Percentiles rank a stretch among this genome's conserved stretches.
These are phyloP conservation scores for Heteromormyrus szaboi DNA, from an alignment of 2,797 vertebrate species.

Conservation along the genomic window DNA sequence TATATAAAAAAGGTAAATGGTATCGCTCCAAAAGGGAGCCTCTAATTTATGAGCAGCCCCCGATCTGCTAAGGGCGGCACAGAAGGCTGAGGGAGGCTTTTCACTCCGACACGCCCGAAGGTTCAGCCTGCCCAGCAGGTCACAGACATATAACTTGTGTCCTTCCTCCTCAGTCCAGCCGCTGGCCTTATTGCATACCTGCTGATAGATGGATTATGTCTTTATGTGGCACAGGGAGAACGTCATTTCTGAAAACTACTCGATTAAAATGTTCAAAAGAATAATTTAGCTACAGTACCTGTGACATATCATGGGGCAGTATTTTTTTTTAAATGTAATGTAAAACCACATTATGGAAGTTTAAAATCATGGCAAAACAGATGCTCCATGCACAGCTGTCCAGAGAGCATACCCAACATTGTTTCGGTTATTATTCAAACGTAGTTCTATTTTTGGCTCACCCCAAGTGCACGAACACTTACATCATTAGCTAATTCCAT, in stretches of 20 bases:
- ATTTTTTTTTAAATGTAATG: background rate
- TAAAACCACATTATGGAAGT: background rate
- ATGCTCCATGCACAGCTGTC: background rate
- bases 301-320: background rate
- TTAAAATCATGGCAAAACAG: background rate
- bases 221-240: background rate
- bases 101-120: constrained; percentile 94
- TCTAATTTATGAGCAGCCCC: background rate
- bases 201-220: background rate
- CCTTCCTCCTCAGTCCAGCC: constrained; percentile 91
- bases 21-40: background rate
- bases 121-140: constrained; percentile 69
- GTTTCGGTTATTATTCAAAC: background rate
- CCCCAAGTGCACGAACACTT: background rate
- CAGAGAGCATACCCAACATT: background rate
- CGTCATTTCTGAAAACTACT: background rate
- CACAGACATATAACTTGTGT: constrained; percentile 61
- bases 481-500: background rate
- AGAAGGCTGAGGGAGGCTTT: constrained; percentile 37
- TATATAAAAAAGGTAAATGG: constrained; percentile 17
- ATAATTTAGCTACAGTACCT: background rate
- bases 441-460: background rate
- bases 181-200: constrained; percentile 43
- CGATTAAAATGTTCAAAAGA: background rate
- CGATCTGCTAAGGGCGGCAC: constrained; percentile 10